These are phyloP conservation scores for Pheucticus melanocephalus DNA, from an alignment of 2,113 vertebrate genomes.

Conservation along the genomic window DNA sequence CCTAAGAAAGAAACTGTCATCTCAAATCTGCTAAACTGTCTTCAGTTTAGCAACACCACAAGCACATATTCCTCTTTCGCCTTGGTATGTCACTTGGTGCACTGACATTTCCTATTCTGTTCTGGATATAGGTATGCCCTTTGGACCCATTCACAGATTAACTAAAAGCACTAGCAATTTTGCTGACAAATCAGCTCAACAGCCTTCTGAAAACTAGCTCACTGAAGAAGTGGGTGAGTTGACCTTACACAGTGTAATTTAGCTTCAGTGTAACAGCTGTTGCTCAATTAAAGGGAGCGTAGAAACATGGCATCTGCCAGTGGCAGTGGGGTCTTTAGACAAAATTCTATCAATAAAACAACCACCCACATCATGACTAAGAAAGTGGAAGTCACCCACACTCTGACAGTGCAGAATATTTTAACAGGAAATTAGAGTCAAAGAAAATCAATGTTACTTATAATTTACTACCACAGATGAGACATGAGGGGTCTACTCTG, in stretches of 20 bases:
- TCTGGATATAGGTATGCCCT: background rate
- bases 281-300: background rate
- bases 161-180: background rate
- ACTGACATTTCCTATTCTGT: background rate
- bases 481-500: background rate
- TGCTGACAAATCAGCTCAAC: background rate
- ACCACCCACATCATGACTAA: background rate
- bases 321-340: background rate
- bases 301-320: background rate
- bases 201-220: background rate
- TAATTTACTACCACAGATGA: background rate
- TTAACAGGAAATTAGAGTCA: background rate
- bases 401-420: background rate
- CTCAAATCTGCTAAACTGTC: background rate
- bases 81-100: fast-evolving
- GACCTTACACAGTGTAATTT: background rate
- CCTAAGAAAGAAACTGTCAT: background rate
- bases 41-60: background rate
- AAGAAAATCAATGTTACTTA: background rate
- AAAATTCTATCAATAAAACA: background rate
- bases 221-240: background rate
- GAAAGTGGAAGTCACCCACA: background rate
- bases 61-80: background rate
- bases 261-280: background rate
- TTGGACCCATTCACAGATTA: background rate